These are phyloP conservation scores for Argya squamiceps DNA, from an alignment of 2,797 vertebrate genomes.

Conservation along the genomic window DNA sequence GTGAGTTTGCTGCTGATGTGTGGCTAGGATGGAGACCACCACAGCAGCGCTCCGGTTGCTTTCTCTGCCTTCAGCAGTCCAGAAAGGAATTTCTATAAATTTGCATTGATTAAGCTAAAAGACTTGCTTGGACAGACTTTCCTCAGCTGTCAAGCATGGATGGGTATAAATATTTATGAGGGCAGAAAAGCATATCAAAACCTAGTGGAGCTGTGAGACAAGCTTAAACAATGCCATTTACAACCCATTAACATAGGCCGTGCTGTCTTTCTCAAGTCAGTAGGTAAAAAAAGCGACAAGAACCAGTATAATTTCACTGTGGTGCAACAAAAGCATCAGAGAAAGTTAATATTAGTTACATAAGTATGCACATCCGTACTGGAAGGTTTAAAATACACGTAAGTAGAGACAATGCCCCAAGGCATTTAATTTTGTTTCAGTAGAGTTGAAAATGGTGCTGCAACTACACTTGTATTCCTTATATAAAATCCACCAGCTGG, in stretches of 20 bases:
- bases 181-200: not conserved
- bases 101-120: not conserved
- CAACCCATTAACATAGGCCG: not conserved
- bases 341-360: not conserved
- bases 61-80: not conserved
- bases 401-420: not conserved
- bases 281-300: not conserved
- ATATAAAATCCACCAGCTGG: not conserved
- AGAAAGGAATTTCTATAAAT: not conserved
- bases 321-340: not conserved
- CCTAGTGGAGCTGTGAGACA: not conserved
- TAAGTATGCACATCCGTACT: not conserved
- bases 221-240: not conserved
- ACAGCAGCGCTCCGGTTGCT: not conserved
- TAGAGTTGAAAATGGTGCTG: not conserved
- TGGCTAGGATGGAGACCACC: not conserved
- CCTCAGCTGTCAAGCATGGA: not conserved
- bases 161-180: conserved; percentile 4
- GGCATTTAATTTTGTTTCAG: not conserved
- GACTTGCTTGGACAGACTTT: not conserved
- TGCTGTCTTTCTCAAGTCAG: not conserved
- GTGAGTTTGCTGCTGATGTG: not conserved
- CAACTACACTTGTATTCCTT: not conserved
- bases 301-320: not conserved
- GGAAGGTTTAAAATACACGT: not conserved